phyloP scores from a whole-genome alignment of 2,113 vertebrate genomes.

The Narcine bancroftii region DNA sequence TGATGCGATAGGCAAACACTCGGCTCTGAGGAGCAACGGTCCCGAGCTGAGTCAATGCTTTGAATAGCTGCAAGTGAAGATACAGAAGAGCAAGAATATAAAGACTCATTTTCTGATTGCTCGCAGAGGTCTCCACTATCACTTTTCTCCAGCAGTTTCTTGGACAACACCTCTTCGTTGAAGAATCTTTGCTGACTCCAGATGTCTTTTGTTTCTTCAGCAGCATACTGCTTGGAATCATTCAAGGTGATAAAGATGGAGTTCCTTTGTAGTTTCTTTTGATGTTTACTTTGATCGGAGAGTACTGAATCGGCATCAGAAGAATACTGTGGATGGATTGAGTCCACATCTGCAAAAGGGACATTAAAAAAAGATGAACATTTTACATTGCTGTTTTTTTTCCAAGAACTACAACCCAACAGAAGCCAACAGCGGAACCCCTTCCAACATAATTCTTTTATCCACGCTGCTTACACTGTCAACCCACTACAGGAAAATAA shows the following conservation, averaged over 20 bases:
- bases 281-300: constrained; percentile 46
- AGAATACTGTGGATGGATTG: constrained; percentile 51
- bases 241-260: constrained; percentile 46
- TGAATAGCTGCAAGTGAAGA: constrained; percentile 45
- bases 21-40: constrained; percentile 57
- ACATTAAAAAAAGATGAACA: neutral
- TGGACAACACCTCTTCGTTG: constrained; percentile 55
- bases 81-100: constrained; percentile 46
- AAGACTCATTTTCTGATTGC: constrained; percentile 48
- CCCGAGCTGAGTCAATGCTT: constrained; percentile 45
- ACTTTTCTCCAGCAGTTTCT: constrained; percentile 43
- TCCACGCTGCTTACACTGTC: too few relatives aligned
- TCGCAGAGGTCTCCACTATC: constrained; percentile 49
- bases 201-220: constrained; percentile 46
- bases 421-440: too few relatives aligned
- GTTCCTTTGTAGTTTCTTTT: constrained; percentile 44
- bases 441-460: too few relatives aligned
- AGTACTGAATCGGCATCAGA: constrained; percentile 55
- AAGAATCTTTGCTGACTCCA: constrained; percentile 49
- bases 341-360: constrained; percentile 41
- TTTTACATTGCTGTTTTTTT: too few relatives aligned
- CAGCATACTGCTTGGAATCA: constrained; percentile 41
- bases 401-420: too few relatives aligned
- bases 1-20: constrained; percentile 55
- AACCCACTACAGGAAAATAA: too few relatives aligned